phyloP scores from a whole-genome alignment of 2,888 invertebrate genomes.

The Leptura quadrifasciata region DNA sequence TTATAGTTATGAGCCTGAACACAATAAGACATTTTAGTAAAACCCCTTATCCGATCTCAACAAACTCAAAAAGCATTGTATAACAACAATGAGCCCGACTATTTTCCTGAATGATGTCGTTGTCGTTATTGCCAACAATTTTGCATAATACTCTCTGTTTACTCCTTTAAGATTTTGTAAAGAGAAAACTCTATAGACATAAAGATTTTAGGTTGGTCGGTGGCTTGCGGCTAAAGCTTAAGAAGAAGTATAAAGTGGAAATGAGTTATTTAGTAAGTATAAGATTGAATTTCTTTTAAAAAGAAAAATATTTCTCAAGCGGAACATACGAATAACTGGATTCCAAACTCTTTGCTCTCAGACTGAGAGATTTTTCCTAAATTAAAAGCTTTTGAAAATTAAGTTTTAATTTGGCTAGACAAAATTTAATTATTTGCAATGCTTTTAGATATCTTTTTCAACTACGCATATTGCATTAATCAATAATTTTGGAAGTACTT shows the following conservation, averaged over 20 bases:
- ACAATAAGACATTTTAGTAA: slow-evolving; percentile 41
- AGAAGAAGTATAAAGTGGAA: slow-evolving; percentile 36
- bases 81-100: slow-evolving; percentile 48
- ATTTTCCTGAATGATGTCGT: slow-evolving; percentile 58
- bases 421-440: neutral
- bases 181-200: slow-evolving; percentile 56
- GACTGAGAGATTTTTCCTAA: neutral
- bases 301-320: slow-evolving; percentile 10
- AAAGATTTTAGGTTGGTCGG: slow-evolving; percentile 50
- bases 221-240: slow-evolving; percentile 35
- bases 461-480: no score
- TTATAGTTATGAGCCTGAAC: slow-evolving; percentile 32
- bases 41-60: slow-evolving; percentile 37
- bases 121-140: slow-evolving; percentile 59
- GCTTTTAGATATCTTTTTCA: no score
- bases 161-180: slow-evolving; percentile 58
- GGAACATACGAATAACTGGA: slow-evolving; percentile 21
- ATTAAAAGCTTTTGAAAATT: neutral
- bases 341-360: slow-evolving; percentile 7
- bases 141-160: slow-evolving; percentile 61
- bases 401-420: neutral
- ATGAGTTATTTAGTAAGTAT: slow-evolving; percentile 18
- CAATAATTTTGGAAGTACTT: no score
- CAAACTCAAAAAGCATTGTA: slow-evolving; percentile 53
- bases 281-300: slow-evolving; percentile 12